Base-by-base conservation (phyloP, 2,113 vertebrate genomes). In the Aegotheles bennettii region DNA sequence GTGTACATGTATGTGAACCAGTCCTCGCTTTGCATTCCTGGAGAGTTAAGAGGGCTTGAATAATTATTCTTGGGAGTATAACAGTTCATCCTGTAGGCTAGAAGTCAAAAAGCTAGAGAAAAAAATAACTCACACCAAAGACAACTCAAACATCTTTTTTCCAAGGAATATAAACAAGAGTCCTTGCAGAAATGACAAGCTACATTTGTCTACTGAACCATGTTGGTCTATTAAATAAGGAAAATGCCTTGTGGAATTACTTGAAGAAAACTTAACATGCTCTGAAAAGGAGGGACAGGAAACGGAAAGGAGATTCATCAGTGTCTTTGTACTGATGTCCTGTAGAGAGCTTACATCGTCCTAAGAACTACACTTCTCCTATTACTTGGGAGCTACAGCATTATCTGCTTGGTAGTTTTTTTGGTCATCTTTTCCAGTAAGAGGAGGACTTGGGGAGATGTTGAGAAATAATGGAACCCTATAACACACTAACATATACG, bases 171-270 rank as follows among this genome's bases (percentile, higher is more conserved):
- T 79, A 91, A 93, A 60, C 21, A 54, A 69, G 40, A 83, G 42
- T 96, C 80, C 70, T 48, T 90, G 57, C 36, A 92, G 86, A 95
- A 94, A 95, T 91, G 60, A 84, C 94, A 93, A 89, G 77, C 29
- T 87, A 2, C 25, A 73, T 93, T 92, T 94, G 83, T 84, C 56
- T 92, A 51, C 35, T 65, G 83, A 94, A 85, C 47, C 43, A 21
- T 86, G 24, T 75, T 96, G 38, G 43, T 77, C 56, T 86, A 67
- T 64, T 89, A 89, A 96, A 84, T 94, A 92, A 93, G 75, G 68
- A 93, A 91, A 92, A 87, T 93, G 81, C 48, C 75, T 91, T 91
- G 45, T 90, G 76, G 81, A 78, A 80, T 93, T 94, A 95, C 33
- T 20, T 68, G 59, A 90, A 93, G 82, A 79, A 81, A 91, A 80